Conservation (phyloP, 2,888 invertebrate species). For the Crossocerus cetratus region DNA sequence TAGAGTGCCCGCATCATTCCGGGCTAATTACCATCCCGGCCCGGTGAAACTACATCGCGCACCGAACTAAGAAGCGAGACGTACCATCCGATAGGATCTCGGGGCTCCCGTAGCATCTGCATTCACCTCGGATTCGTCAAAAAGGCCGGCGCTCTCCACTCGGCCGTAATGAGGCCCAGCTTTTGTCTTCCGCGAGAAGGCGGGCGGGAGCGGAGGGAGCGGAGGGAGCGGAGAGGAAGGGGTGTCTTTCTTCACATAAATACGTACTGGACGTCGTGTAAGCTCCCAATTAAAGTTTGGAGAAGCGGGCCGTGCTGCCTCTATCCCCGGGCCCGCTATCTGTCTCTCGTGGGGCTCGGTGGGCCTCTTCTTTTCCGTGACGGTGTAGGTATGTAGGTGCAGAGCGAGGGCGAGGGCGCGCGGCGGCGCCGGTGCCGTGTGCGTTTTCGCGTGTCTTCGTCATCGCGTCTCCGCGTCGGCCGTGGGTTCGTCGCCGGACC, state of each 20-base stretch:
- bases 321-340: constrained; percentile 45
- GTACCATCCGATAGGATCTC: constrained; percentile 5
- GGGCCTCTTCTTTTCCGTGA: neutral
- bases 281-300: constrained; percentile 61
- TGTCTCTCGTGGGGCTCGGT: constrained; percentile 39
- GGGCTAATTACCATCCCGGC: too few relatives aligned
- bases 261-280: constrained; percentile 54
- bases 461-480: constrained; percentile 43
- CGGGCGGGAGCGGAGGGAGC: neutral
- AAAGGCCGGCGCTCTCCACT: neutral
- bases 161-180: constrained; percentile 44
- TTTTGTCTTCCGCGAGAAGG: constrained; percentile 15
- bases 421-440: neutral
- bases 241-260: constrained; percentile 45
- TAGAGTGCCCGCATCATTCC: too few relatives aligned
- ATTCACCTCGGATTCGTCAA: constrained; percentile 7
- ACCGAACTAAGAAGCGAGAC: constrained; percentile 1
- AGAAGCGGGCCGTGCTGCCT: constrained; percentile 37
- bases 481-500: constrained; percentile 31
- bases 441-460: constrained; percentile 59
- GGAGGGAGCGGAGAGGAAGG: constrained; percentile 4
- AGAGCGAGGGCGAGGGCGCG: neutral
- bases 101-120: neutral
- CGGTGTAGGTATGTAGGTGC: neutral
- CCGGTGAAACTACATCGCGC: too few relatives aligned